Conservation (phyloP, 2,113 vertebrate species). For the Centropus bengalensis region DNA sequence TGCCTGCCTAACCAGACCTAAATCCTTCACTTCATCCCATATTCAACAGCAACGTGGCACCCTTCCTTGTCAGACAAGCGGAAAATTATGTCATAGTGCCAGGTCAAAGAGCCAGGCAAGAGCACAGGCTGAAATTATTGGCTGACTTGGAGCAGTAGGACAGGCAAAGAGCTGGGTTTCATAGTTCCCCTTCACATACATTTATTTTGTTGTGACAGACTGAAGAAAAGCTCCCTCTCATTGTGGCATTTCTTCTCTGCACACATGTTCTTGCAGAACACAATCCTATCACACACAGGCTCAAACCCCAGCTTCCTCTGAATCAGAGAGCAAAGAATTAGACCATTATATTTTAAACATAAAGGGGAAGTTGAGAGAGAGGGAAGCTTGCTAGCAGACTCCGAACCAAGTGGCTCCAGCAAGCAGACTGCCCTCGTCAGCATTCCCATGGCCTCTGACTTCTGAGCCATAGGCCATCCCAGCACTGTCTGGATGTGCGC, state of each 20-base stretch:
- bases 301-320: conserved; percentile 58
- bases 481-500: not conserved
- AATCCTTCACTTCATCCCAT: not conserved
- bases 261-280: conserved; percentile 37
- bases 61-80: not conserved
- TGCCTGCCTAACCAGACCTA: not conserved
- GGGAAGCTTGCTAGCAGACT: not conserved
- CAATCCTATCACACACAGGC: conserved; percentile 62
- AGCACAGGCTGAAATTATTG: not conserved
- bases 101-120: not conserved
- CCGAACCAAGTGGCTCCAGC: not conserved
- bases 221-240: conserved; percentile 24
- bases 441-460: conserved; percentile 3
- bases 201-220: not conserved
- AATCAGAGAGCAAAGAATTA: conserved; percentile 50
- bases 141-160: not conserved
- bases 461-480: rapidly evolving
- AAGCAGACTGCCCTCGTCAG: not conserved
- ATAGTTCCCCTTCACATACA: not conserved
- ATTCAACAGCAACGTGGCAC: not conserved
- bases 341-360: conserved; percentile 57
- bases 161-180: not conserved
- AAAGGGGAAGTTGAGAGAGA: conserved; percentile 57
- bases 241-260: conserved; percentile 25
- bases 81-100: not conserved